Conservation (phyloP, 2,797 vertebrate genomes). For the Syngnathus rostellatus region DNA sequence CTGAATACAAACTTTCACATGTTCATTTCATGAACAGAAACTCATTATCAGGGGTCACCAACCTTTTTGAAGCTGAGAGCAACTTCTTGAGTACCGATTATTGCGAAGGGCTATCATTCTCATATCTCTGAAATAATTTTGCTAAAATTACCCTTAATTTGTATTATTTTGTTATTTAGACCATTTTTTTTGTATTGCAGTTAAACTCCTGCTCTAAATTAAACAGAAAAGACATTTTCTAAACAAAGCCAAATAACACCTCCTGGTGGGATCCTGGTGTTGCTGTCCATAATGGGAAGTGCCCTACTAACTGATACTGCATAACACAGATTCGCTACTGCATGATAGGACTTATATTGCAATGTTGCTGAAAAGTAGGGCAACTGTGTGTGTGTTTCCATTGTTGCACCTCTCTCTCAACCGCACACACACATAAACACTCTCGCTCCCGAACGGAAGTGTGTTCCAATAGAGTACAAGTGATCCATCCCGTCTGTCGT, state of each 20-base stretch:
- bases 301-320: constrained; percentile 11
- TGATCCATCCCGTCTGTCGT: constrained; percentile 52
- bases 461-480: constrained; percentile 50
- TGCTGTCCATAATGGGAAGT: neutral
- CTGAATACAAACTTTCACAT: too few relatives aligned
- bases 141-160: too few relatives aligned
- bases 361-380: constrained; percentile 57
- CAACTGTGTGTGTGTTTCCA: constrained; percentile 36
- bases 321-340: constrained; percentile 27
- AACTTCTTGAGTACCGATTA: too few relatives aligned
- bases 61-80: too few relatives aligned
- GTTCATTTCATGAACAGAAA: too few relatives aligned
- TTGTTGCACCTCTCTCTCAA: constrained; percentile 22
- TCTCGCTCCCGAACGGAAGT: constrained; percentile 36
- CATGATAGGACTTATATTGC: constrained; percentile 43
- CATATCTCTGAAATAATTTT: too few relatives aligned
- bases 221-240: neutral
- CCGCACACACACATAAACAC: constrained; percentile 16
- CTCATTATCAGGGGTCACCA: too few relatives aligned
- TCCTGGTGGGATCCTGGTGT: neutral
- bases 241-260: neutral
- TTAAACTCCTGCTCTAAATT: neutral
- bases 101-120: too few relatives aligned
- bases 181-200: too few relatives aligned
- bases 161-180: too few relatives aligned